These are phyloP conservation scores for Nymphicus hollandicus DNA, from an alignment of 2,113 vertebrate species.

Conservation along the genomic window DNA sequence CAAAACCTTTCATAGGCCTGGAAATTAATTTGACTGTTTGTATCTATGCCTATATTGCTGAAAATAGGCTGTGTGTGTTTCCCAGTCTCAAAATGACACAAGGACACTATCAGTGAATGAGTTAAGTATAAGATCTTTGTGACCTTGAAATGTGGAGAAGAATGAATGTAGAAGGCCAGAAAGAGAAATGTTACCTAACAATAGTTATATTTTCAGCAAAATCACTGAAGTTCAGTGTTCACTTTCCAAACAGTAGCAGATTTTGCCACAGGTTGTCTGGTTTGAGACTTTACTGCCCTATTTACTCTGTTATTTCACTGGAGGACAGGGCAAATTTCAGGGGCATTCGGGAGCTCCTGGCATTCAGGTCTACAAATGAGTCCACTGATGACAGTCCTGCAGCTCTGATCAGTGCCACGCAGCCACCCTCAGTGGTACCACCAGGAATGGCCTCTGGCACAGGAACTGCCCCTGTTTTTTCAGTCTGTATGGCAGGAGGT, in stretches of 20 bases:
- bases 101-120: not conserved
- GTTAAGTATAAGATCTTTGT: not conserved
- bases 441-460: not conserved
- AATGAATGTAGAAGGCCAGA: not conserved
- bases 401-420: not conserved
- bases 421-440: not conserved
- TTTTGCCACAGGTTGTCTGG: not conserved
- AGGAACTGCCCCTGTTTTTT: not conserved
- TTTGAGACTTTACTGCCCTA: not conserved
- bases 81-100: not conserved
- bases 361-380: not conserved
- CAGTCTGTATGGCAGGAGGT: accelerated
- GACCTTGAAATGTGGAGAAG: not conserved
- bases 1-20: not conserved
- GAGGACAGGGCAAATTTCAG: not conserved
- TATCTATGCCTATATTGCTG: not conserved
- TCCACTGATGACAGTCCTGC: not conserved
- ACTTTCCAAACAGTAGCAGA: not conserved
- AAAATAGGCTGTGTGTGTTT: not conserved
- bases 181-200: not conserved
- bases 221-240: not conserved
- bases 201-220: not conserved
- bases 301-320: not conserved
- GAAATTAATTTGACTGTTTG: not conserved
- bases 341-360: not conserved